Evolutionary conservation across 2,113 vertebrate genomes (phyloP).

Genomic region (Heteronetta atricapilla): DNA sequence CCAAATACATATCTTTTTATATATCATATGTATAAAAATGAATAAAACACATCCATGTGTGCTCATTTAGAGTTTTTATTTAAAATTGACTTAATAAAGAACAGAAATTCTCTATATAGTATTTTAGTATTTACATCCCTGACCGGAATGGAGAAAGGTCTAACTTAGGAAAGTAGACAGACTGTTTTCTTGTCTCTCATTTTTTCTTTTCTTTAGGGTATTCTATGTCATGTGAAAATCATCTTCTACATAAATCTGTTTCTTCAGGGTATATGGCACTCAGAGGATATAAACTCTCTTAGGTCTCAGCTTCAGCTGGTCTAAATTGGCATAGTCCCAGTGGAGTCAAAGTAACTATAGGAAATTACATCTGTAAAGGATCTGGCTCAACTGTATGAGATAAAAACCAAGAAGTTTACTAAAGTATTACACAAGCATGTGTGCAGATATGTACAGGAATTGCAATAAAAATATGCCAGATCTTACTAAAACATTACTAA

Average conservation of each 20-base stretch:
- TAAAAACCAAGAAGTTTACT: not conserved
- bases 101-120: not conserved
- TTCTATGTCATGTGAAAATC: not conserved
- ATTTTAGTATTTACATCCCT: not conserved
- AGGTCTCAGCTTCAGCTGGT: not conserved
- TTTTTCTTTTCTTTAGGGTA: not conserved
- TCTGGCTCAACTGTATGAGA: not conserved
- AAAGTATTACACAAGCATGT: not conserved
- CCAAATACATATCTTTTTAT: not conserved
- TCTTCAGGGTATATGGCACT: not conserved
- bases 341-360: not conserved
- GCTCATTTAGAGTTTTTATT: constrained; percentile 14
- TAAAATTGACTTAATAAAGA: not conserved
- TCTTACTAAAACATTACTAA: constrained; percentile 15
- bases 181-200: not conserved
- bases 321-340: not conserved
- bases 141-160: not conserved
- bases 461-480: not conserved
- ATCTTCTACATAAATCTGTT: not conserved
- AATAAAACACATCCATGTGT: not conserved
- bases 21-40: not conserved
- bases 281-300: not conserved
- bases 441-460: not conserved
- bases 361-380: not conserved
- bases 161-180: not conserved